These are phyloP conservation scores for zebrafish (Danio rerio) DNA, from an alignment of 2,113 vertebrate species.

Conservation along the genomic window DNA sequence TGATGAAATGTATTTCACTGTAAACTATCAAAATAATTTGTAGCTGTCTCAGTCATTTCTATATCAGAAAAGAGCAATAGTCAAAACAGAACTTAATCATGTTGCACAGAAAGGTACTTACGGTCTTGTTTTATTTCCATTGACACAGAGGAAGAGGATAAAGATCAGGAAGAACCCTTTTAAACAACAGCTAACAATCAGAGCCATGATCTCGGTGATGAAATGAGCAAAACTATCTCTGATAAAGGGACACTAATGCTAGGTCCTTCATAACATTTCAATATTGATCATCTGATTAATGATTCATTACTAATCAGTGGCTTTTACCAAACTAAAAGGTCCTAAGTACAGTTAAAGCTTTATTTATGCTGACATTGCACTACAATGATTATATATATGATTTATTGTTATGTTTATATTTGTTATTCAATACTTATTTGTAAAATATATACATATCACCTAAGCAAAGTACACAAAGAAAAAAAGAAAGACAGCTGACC, in stretches of 20 bases:
- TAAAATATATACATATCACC: neutral
- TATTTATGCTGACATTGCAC: too few relatives aligned
- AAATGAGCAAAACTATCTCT: neutral
- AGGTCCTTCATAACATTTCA: constrained; percentile 3
- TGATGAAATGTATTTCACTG: neutral
- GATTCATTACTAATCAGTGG: neutral
- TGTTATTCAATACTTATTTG: neutral
- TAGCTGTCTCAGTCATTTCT: too few relatives aligned
- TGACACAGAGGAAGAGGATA: constrained; percentile 51
- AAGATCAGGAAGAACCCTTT: constrained; percentile 57
- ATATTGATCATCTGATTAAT: constrained; percentile 24
- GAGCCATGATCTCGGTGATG: constrained; percentile 60
- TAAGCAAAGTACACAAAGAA: neutral
- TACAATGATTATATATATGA: neutral
- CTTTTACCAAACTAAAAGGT: too few relatives aligned
- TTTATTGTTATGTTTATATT: neutral
- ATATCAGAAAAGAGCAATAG: neutral
- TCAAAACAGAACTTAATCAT: neutral
- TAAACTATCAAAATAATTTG: too few relatives aligned
- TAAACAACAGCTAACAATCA: constrained; percentile 39
- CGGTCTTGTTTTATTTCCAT: constrained; percentile 50
- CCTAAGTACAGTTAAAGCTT: neutral
- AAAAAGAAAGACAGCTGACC: neutral
- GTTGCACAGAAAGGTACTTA: constrained; percentile 53
- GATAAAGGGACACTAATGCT: neutral